Conservation (phyloP, 2,113 vertebrate genomes). For the Heloderma charlesbogerti region DNA sequence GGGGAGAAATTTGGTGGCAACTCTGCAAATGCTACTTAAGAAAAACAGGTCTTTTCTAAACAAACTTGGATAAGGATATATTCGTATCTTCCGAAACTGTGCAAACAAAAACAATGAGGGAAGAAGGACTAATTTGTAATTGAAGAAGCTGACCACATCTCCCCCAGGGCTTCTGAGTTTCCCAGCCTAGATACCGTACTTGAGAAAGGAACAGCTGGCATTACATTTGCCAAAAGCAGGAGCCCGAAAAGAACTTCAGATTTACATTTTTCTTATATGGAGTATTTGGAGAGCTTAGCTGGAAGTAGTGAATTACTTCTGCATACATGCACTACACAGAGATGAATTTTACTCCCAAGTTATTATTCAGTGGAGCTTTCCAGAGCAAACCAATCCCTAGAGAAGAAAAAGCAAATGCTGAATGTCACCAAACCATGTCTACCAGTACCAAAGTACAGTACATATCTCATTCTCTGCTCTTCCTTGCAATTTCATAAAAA, state of each 20-base stretch:
- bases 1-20: not conserved
- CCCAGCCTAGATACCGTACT: fast-evolving
- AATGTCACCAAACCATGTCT: fast-evolving
- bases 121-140: not conserved
- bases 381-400: not conserved
- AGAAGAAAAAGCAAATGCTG: fast-evolving
- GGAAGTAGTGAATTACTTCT: not conserved
- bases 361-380: not conserved
- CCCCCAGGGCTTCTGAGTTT: not conserved
- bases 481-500: not conserved
- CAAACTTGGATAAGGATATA: not conserved
- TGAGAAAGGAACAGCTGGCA: not conserved
- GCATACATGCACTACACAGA: fast-evolving
- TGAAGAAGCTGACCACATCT: not conserved
- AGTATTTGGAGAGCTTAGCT: not conserved
- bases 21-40: not conserved
- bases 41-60: not conserved
- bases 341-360: not conserved
- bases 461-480: not conserved
- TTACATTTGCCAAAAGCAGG: not conserved
- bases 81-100: not conserved
- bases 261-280: not conserved
- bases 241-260: not conserved
- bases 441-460: not conserved
- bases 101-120: not conserved